phyloP scores from a whole-genome alignment of 2,113 vertebrate species.

The Corvus hawaiiensis region DNA sequence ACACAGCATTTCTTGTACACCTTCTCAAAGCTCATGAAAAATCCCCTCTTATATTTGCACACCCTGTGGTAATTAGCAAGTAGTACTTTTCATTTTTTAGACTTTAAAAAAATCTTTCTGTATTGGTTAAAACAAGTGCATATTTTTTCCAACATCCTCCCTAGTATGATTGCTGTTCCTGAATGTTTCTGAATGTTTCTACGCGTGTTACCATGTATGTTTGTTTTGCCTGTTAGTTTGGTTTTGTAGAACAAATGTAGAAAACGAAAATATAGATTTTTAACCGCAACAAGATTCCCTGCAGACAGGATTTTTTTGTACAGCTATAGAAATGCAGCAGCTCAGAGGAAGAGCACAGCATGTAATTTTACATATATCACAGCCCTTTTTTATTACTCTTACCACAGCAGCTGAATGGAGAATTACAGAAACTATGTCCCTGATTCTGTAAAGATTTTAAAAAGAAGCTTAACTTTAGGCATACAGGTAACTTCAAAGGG shows the following conservation, averaged over 20 bases:
- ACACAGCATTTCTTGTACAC: background rate
- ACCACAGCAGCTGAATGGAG: constrained; percentile 35
- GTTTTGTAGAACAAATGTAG: constrained; percentile 41
- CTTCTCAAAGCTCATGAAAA: background rate
- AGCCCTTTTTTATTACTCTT: constrained; percentile 19
- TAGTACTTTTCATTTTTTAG: background rate
- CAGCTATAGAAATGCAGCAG: constrained; percentile 4
- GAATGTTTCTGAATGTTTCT: constrained; percentile 5
- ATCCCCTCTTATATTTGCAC: background rate
- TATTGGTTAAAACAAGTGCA: background rate
- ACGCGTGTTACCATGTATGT: background rate
- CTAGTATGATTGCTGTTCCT: background rate
- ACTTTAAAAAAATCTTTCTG: background rate
- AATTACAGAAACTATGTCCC: constrained; percentile 20
- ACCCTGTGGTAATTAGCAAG: background rate
- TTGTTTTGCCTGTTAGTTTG: constrained; percentile 19
- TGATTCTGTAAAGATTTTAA: constrained; percentile 25
- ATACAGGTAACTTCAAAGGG: constrained; percentile 53
- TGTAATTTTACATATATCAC: constrained; percentile 43
- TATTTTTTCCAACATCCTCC: background rate
- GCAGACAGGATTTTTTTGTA: constrained; percentile 37
- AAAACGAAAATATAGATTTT: constrained; percentile 40
- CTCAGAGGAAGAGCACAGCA: constrained; percentile 18
- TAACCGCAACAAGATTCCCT: constrained; percentile 39
- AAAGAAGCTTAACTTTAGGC: constrained; percentile 50